Evolutionary conservation across 2,797 vertebrate genomes (phyloP), one percentile per base, ranked within the genome.

Genomic region (Falco berigora): DNA sequence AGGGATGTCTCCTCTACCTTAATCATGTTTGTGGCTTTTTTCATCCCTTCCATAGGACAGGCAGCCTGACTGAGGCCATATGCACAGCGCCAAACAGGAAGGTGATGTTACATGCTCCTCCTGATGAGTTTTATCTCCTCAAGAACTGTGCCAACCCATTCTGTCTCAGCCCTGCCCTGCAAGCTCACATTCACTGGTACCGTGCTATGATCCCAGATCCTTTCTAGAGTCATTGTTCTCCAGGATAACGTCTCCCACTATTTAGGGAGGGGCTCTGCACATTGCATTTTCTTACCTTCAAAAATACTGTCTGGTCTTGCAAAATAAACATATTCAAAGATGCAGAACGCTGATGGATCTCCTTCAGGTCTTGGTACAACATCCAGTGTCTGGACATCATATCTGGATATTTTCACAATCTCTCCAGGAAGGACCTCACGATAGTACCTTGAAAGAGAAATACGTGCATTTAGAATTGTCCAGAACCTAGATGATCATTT

Each of bases 251-350:
- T 40, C n/a, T 86, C 32, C 24, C 36, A 52, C n/a, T 84, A 3
- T 44, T 69, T 50, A 12, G 20, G 27, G 50, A 91, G 50, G 7
- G 58, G 38, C 20, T 75, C 46, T 72, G 46, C 42, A 63, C 1
- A 1, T 55, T 58, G 20, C 12, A 38, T 83, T 44, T 69, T 52
- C 87, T 96, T 98, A 98, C 99, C 98, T 98, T 99, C 99, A 98
- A 99, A 99, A 90, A 99, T 99, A 68, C 99, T 99, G 97, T 99
- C 99, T 69, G 99, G 99, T 96, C 99, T 98, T 96, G 99, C 99
- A 97, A 99, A 99, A 98, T 99, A 99, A 96, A 99, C 99, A 38
- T 99, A 99, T 98, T 99, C 99, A 97, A 99, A 99, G 96, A 99
- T 99, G 97, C 99, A 99, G 98, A 99, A 99, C 8, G 99, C 99